Evolutionary conservation across 2,797 vertebrate genomes (phyloP), one percentile per base, ranked within the genome.

Genomic region (Pelobates cultripes): DNA sequence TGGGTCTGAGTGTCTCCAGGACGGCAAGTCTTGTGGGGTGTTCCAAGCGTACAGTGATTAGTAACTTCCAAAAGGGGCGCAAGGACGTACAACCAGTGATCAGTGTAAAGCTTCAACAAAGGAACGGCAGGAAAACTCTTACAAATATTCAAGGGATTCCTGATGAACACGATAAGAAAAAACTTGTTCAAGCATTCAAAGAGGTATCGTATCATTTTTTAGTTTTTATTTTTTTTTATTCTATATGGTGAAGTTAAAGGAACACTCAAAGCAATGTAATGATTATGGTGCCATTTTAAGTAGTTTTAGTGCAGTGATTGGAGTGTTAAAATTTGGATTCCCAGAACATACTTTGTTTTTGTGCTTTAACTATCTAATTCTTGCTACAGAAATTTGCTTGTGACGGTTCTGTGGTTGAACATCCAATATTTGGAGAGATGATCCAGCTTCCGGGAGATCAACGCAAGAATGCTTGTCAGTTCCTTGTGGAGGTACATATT

Each of bases 61-160:
- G 91, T 94, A 95, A 92, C 96, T 97, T 94, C 96, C 97, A 91
- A 94, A 94, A 86, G 97, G 97, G 94, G 97, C 96, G 92, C 97
- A 97, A 91, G 97, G 98, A 92, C 97, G 28, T 28, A 28, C 28
- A 28, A 28, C 28, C 28, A 2, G 28, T 97, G 94, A 97, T 98
- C 94, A 97, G 98, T 95, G 98, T 99, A 99, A 99, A 97, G 95
- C 98, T 99, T 90, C 97, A 98, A 88, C 97, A 99, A 93, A 93
- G 97, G 88, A 99, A 99, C 96, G 97, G 97, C 91, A 96, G 97
- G 92, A 99, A 99, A 93, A 99, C 97, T 91, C 96, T 99, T 91
- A 99, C 97, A 63, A 99, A 97, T 82, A 97, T 99, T 89, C 97
- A 99, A 93, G 97, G 97, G 89, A 98, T 98, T 75, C 90, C 96